phyloP scores from a whole-genome alignment of 2,797 vertebrate genomes.

The Gymnothorax javanicus region DNA sequence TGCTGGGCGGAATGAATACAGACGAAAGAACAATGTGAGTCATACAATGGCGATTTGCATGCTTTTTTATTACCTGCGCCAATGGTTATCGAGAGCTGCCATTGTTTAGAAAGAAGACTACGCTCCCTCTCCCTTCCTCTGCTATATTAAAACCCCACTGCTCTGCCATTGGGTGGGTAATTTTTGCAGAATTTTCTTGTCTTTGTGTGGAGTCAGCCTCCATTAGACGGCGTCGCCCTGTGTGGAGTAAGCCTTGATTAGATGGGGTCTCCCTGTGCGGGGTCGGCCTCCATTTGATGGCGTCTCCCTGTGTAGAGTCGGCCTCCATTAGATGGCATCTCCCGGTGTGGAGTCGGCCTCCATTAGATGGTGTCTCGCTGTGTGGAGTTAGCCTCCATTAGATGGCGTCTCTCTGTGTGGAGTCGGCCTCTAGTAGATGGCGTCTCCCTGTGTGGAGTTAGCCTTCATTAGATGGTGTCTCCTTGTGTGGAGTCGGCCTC shows the following conservation, averaged over 20 bases:
- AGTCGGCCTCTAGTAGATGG: too few species aligned
- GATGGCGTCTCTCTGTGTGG: too few species aligned
- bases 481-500: too few species aligned
- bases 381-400: too few species aligned
- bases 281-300: too few species aligned
- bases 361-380: too few species aligned
- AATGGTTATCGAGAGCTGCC: slow-evolving; percentile 61
- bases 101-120: slow-evolving; percentile 65
- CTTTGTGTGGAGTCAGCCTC: slow-evolving; percentile 71
- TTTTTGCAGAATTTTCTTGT: slow-evolving; percentile 77
- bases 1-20: not conserved
- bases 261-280: slow-evolving; percentile 71
- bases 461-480: too few species aligned
- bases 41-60: not conserved
- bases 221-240: slow-evolving; percentile 71
- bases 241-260: slow-evolving; percentile 75
- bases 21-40: not conserved
- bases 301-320: too few species aligned
- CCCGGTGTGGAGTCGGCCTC: too few species aligned
- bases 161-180: slow-evolving; percentile 69
- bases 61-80: slow-evolving; percentile 45
- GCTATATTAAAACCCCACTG: slow-evolving; percentile 63
- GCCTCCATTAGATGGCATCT: too few species aligned
- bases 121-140: slow-evolving; percentile 56
- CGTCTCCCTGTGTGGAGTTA: too few species aligned